Percentiles rank a stretch among this genome's conserved stretches.
Evolutionary conservation across 2,888 invertebrate genomes (phyloP).

Genomic region (Parnassius smintheus): DNA sequence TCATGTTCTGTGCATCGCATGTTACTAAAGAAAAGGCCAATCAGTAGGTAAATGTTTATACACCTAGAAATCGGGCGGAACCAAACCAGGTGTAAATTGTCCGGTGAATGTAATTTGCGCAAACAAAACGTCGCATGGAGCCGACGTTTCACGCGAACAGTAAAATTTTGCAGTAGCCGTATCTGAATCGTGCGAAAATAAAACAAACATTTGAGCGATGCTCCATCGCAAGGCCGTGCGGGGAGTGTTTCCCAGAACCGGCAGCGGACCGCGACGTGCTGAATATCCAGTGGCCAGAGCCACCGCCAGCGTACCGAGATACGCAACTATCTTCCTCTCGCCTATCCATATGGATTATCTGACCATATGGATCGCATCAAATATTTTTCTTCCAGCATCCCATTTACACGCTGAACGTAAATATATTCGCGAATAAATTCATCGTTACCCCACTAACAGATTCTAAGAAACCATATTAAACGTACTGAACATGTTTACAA

Average conservation of each 20-base stretch:
- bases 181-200: slow-evolving; percentile 67
- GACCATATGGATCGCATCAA: slow-evolving; percentile 1
- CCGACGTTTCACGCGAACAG: slow-evolving; percentile 61
- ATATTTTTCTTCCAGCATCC: slow-evolving; percentile 1
- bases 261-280: slow-evolving; percentile 43
- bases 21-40: too few species aligned
- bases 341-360: slow-evolving; percentile 11
- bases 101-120: slow-evolving; percentile 59
- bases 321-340: slow-evolving; percentile 9
- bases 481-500: slow-evolving; percentile 48
- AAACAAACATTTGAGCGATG: slow-evolving; percentile 71
- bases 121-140: slow-evolving; percentile 63
- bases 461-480: slow-evolving; percentile 58
- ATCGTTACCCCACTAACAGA: slow-evolving; percentile 48
- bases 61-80: slow-evolving; percentile 39
- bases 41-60: slow-evolving; percentile 13
- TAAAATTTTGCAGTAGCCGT: slow-evolving; percentile 67
- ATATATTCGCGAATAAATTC: slow-evolving; percentile 32
- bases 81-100: slow-evolving; percentile 60
- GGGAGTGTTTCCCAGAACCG: slow-evolving; percentile 62
- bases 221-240: slow-evolving; percentile 67
- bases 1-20: too few species aligned
- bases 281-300: slow-evolving; percentile 38
- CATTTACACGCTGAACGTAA: slow-evolving; percentile 28
- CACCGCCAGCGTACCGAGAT: slow-evolving; percentile 12